phyloP scores from a whole-genome alignment of 2,797 vertebrate species.

The Alca torda region DNA sequence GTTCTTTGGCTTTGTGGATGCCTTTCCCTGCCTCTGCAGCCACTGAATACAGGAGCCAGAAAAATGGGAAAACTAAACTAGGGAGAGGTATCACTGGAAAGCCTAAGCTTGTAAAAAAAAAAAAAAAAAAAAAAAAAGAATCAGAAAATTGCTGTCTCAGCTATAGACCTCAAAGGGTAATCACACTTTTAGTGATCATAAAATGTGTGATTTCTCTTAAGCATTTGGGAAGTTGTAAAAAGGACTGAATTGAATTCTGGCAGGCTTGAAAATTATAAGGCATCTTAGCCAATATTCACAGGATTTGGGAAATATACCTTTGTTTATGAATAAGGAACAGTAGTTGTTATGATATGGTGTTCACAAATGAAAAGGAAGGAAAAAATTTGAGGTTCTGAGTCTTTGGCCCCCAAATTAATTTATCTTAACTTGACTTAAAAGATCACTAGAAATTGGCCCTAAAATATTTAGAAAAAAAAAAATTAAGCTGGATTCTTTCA shows the following conservation, averaged over 20 bases:
- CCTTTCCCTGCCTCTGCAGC: not conserved
- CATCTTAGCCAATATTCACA: not conserved
- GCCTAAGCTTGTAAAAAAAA: not conserved
- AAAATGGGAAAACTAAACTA: not conserved
- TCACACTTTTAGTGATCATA: not conserved
- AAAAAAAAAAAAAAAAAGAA: too few species aligned
- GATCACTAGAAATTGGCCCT: not conserved
- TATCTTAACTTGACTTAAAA: not conserved
- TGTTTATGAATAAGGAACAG: not conserved
- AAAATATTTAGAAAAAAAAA: not conserved
- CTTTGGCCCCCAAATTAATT: not conserved
- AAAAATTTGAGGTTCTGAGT: not conserved
- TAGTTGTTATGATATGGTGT: not conserved
- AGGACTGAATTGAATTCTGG: not conserved
- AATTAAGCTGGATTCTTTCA: not conserved
- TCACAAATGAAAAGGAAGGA: not conserved
- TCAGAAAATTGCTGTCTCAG: not conserved
- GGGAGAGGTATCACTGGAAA: not conserved
- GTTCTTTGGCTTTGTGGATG: not conserved
- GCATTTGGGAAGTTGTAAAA: not conserved
- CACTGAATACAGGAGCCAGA: not conserved
- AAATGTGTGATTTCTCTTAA: not conserved
- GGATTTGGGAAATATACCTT: not conserved
- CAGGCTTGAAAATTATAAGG: not conserved
- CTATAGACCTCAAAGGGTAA: not conserved